Percentiles rank a stretch among this genome's conserved stretches.
These are phyloP conservation scores for Balanococcus diminutus DNA, from an alignment of 2,888 invertebrate genomes.

Conservation along the genomic window DNA sequence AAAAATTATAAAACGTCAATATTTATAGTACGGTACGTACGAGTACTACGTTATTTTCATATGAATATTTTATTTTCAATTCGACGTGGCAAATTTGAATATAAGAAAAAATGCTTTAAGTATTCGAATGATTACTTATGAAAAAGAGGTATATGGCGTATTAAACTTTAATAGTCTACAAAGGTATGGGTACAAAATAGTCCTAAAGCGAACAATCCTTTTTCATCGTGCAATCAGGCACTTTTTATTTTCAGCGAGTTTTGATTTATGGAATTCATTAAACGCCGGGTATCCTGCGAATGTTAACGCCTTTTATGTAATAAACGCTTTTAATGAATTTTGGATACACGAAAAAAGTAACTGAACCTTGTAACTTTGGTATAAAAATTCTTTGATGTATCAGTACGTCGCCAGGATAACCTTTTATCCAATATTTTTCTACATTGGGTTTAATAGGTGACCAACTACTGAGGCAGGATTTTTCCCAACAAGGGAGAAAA, in stretches of 20 bases:
- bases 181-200: too few species aligned
- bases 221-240: neutral
- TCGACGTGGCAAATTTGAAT: too few species aligned
- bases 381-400: neutral
- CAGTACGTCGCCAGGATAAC: neutral
- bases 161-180: neutral
- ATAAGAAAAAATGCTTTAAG: too few species aligned
- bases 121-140: too few species aligned
- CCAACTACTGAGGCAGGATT: neutral
- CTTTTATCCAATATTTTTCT: neutral
- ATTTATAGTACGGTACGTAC: too few species aligned
- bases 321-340: neutral
- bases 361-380: neutral
- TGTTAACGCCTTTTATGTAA: neutral
- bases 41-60: too few species aligned
- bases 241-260: neutral
- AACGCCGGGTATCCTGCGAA: neutral
- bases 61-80: too few species aligned
- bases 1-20: too few species aligned
- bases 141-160: neutral
- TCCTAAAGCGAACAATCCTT: neutral
- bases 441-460: neutral
- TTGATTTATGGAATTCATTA: constrained; percentile 5
- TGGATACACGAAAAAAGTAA: neutral
- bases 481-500: too few species aligned